Percentiles rank a stretch among this genome's conserved stretches.
These are phyloP conservation scores for Phragmatobia fuliginosa DNA, from an alignment of 2,888 invertebrate species.

Conservation along the genomic window DNA sequence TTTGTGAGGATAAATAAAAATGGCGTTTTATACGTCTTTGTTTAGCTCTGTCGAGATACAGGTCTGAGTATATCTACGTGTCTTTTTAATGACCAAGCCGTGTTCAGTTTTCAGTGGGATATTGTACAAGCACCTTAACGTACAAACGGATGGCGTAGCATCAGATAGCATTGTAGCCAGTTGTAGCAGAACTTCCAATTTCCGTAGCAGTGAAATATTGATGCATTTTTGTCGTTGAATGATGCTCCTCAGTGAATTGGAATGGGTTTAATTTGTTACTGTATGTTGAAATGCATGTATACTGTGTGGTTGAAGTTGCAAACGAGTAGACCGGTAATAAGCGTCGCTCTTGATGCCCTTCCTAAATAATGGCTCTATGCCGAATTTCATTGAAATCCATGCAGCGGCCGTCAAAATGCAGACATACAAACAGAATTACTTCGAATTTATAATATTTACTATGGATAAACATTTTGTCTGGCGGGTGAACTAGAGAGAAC, in stretches of 20 bases:
- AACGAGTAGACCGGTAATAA: too few relatives aligned
- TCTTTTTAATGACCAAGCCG: neutral
- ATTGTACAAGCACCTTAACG: slow-evolving; percentile 6
- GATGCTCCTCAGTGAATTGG: slow-evolving; percentile 6
- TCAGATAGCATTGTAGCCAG: slow-evolving; percentile 22
- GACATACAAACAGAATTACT: too few relatives aligned
- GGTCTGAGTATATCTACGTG: neutral
- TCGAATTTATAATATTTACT: too few relatives aligned
- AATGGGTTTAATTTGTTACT: slow-evolving; percentile 9
- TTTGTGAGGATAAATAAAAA: too few relatives aligned
- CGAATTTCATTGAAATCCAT: too few relatives aligned
- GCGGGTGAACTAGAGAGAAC: too few relatives aligned
- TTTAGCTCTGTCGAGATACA: neutral
- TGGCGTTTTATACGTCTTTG: neutral
- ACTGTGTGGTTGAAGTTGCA: too few relatives aligned
- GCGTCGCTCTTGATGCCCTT: too few relatives aligned
- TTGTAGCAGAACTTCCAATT: slow-evolving; percentile 32
- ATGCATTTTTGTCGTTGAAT: slow-evolving; percentile 32
- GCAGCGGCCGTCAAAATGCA: too few relatives aligned
- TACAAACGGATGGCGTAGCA: slow-evolving; percentile 8
- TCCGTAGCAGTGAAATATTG: slow-evolving; percentile 36
- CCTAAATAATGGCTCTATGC: too few relatives aligned
- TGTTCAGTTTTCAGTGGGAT: neutral
- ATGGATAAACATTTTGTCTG: too few relatives aligned
- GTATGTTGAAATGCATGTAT: neutral